A percentile compares a stretch with the other conserved stretches of the same genome.
phyloP scores from a whole-genome alignment of 2,888 invertebrate species.

The Cecidostiba fungosa region DNA sequence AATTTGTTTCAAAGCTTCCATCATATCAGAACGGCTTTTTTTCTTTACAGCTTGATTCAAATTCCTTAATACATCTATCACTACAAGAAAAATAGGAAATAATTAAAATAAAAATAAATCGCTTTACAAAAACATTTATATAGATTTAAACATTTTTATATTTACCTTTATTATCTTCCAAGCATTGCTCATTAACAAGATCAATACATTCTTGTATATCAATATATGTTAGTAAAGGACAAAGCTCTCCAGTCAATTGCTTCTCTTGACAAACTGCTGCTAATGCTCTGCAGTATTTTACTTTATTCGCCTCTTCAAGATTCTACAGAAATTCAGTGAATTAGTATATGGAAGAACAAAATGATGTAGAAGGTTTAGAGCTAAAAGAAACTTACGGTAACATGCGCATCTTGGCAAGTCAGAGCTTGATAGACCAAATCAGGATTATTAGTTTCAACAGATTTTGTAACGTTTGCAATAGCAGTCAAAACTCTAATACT shows the following conservation, averaged over 20 bases:
- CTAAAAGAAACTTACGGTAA: constrained; percentile 69
- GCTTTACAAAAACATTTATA: neutral
- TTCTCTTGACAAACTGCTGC: constrained; percentile 81
- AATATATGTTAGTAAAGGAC: constrained; percentile 84
- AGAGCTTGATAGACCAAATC: constrained; percentile 83
- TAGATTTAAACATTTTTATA: constrained; percentile 31
- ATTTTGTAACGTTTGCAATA: constrained; percentile 85
- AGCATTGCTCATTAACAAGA: constrained; percentile 83
- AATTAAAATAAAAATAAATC: neutral
- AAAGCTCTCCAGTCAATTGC: constrained; percentile 80
- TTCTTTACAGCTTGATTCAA: constrained; percentile 84
- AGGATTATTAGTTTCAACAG: constrained; percentile 84
- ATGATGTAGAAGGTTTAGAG: neutral
- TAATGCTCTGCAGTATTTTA: constrained; percentile 82
- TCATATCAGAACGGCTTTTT: constrained; percentile 81
- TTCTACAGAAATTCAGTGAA: constrained; percentile 76
- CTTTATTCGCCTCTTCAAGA: constrained; percentile 82
- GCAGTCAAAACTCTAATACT: constrained; percentile 83
- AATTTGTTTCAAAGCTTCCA: constrained; percentile 81
- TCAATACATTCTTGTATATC: constrained; percentile 86
- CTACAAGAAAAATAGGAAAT: constrained; percentile 63
- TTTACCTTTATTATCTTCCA: constrained; percentile 82
- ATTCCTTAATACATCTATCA: constrained; percentile 82
- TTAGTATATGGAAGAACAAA: neutral
- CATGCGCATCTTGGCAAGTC: constrained; percentile 81